A percentile compares a stretch with the other conserved stretches of the same genome.
Evolutionary conservation across 2,888 invertebrate species (phyloP).

Genomic region (Oconnorella tubifera): DNA sequence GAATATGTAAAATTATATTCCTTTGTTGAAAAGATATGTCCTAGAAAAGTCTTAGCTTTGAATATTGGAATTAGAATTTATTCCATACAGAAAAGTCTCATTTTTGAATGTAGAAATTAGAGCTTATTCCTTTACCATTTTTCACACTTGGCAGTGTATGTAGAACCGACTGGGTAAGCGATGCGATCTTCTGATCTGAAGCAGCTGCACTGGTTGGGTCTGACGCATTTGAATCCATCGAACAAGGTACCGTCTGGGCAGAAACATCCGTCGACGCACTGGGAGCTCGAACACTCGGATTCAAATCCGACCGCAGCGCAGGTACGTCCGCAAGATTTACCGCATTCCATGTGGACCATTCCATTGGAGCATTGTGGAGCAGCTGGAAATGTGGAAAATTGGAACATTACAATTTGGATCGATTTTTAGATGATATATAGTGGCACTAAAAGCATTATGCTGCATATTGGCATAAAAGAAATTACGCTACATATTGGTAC

Average conservation of each 20-base stretch:
- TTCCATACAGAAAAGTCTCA: no score
- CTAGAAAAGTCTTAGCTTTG: no score
- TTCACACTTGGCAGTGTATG: constrained; percentile 24
- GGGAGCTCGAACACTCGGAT: constrained; percentile 17
- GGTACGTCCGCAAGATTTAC: constrained; percentile 8
- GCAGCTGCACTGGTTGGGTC: constrained; percentile 33
- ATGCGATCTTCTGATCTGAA: constrained; percentile 14
- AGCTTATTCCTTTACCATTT: constrained; percentile 31
- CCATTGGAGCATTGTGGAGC: constrained; percentile 15
- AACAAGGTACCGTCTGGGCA: constrained; percentile 24
- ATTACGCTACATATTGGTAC: no score
- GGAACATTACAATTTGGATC: no score
- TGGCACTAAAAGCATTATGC: no score
- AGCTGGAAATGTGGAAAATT: no score
- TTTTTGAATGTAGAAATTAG: no score
- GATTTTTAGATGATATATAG: no score
- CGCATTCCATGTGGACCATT: constrained; percentile 23
- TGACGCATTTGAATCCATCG: constrained; percentile 30
- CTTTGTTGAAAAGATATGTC: no score
- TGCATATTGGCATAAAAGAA: no score
- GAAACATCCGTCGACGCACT: constrained; percentile 29
- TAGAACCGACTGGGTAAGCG: constrained; percentile 28
- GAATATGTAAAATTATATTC: no score
- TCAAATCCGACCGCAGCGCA: constrained; percentile 17
- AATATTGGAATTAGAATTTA: no score